Evolutionary conservation across 2,888 invertebrate genomes (phyloP), one percentile per base, ranked within the genome.

Genomic region (Entomobrya multifasciata): DNA sequence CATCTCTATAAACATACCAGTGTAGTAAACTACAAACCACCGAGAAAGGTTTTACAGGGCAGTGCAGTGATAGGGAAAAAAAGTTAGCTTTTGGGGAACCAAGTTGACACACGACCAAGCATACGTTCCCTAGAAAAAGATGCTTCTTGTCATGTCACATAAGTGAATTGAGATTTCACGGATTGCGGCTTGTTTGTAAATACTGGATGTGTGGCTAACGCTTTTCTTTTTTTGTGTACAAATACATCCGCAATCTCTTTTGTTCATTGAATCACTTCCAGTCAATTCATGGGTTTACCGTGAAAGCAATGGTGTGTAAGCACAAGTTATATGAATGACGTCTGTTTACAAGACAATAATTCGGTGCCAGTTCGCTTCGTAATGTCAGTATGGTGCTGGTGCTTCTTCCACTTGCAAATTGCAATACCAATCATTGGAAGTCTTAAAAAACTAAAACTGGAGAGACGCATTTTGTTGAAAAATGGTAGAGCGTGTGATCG

Each of bases 141-240:
- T 89, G 89, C 86, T 88, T 79, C 85, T 81, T 85, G 87, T 88
- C 88, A 89, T 90, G 89, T 90, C 90, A 89, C 87, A 52, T 70
- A 88, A 86, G 74, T 86, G 88, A 90, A 90, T 90, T 90, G 90
- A 90, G 89, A 90, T 90, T 90, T 90, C 89, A 90, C 89, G 90
- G 89, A 85, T 87, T 89, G 89, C 86, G 90, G 90, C 87, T 88
- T 90, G 90, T 90, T 90, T 90, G 90, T 88, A 90, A 90, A 90
- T 90, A 90, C 88, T 90, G 76, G 88, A 87, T 90, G 90, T 90
- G 90, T 89, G 90, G 89, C 89, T 87, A 84, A 80, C 74, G 82
- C 55, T 83, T 77, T 87, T 52, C 77, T 83, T 65, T 49, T 77
- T 11, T 6, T 57, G 77, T 57, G 60, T 77, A 55, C 41, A 57